Evolutionary conservation across 2,888 invertebrate genomes (phyloP).

Genomic region (Mystacides longicornis): DNA sequence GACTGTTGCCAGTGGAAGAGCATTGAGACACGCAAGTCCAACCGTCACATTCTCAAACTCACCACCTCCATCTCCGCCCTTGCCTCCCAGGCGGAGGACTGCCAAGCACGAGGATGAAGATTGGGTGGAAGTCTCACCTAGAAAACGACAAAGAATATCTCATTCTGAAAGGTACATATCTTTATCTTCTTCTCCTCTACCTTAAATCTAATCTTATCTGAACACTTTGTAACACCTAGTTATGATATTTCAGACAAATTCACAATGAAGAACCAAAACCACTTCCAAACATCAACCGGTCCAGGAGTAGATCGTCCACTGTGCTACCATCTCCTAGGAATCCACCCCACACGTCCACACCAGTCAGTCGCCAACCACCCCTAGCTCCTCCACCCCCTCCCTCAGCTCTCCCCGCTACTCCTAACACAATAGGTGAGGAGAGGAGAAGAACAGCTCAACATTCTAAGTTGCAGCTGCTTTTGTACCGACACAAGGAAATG

Average conservation of each 20-base stretch:
- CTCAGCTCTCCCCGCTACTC: slow-evolving; percentile 32
- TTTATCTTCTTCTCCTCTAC: no score
- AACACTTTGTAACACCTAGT: background rate
- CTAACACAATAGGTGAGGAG: slow-evolving; percentile 39
- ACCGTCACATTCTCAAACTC: slow-evolving; percentile 25
- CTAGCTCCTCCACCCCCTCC: slow-evolving; percentile 29
- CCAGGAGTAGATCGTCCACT: background rate
- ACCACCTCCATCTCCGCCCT: slow-evolving; percentile 13
- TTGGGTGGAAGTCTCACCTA: slow-evolving; percentile 40
- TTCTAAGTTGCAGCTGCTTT: slow-evolving; percentile 61
- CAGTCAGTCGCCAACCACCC: slow-evolving; percentile 36
- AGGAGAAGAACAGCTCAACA: slow-evolving; percentile 50
- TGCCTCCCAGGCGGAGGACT: slow-evolving; percentile 33
- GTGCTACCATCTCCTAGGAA: background rate
- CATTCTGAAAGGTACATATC: slow-evolving; percentile 20
- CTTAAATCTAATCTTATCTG: no score
- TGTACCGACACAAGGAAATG: slow-evolving; percentile 83
- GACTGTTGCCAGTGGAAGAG: slow-evolving; percentile 24
- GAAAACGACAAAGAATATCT: slow-evolving; percentile 20
- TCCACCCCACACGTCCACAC: slow-evolving; percentile 17
- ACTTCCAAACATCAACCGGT: background rate
- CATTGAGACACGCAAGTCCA: slow-evolving; percentile 23
- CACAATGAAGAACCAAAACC: slow-evolving; percentile 9
- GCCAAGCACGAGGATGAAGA: slow-evolving; percentile 37
- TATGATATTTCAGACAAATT: slow-evolving; percentile 11